These are phyloP conservation scores for Platanista minor DNA, from an alignment of 2,113 vertebrate genomes.

Conservation along the genomic window DNA sequence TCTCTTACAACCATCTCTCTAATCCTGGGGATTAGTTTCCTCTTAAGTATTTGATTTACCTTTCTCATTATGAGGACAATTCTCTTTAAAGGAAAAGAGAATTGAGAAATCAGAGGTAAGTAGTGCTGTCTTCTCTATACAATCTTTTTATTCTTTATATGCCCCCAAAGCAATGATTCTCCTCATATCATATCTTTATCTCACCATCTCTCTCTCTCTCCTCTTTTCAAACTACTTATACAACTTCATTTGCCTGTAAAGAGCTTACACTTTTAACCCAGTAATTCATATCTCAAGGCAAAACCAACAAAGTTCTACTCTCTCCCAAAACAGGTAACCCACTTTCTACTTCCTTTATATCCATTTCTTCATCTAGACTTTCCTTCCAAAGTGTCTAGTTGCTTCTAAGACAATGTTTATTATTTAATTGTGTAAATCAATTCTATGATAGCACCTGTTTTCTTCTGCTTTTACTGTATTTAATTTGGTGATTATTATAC, in stretches of 20 bases:
- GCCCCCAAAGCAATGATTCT: neutral
- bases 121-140: neutral
- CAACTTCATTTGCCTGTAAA: neutral
- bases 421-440: neutral
- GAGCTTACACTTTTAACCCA: neutral
- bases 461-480: neutral
- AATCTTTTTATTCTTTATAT: neutral
- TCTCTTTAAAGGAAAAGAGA: neutral
- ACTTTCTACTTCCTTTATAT: neutral
- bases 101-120: neutral
- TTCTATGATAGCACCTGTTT: neutral
- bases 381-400: neutral
- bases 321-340: no score
- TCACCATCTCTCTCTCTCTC: neutral
- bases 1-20: slow-evolving; percentile 9
- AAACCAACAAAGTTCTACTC: no score
- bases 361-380: neutral
- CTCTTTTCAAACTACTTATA: neutral
- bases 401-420: neutral
- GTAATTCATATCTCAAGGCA: neutral
- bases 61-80: neutral
- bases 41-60: slow-evolving; percentile 3
- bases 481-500: neutral
- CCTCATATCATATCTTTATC: neutral
- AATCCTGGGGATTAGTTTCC: slow-evolving; percentile 6